These are phyloP conservation scores for Phlogophora meticulosa DNA, from an alignment of 2,888 invertebrate genomes.

Conservation along the genomic window DNA sequence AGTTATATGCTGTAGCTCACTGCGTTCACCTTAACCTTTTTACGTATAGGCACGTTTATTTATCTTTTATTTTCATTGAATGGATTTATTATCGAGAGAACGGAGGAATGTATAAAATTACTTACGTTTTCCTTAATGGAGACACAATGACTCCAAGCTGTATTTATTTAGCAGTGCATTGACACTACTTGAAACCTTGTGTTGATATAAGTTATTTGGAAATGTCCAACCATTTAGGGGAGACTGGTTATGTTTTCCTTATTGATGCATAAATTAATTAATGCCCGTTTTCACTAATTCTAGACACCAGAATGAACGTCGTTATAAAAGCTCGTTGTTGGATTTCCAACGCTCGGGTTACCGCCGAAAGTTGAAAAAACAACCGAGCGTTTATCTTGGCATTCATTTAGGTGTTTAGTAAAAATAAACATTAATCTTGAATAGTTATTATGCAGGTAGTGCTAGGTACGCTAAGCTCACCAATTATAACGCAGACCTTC, in stretches of 20 bases:
- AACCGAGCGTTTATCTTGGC: too few relatives aligned
- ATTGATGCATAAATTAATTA: constrained; percentile 6
- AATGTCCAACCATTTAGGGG: background rate
- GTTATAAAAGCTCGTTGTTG: too few relatives aligned
- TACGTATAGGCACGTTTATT: constrained; percentile 24
- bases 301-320: too few relatives aligned
- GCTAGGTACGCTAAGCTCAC: background rate
- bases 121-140: constrained; percentile 37
- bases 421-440: too few relatives aligned
- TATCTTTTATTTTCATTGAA: constrained; percentile 20
- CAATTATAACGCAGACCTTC: constrained; percentile 1
- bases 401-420: too few relatives aligned
- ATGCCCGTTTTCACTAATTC: too few relatives aligned
- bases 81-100: constrained; percentile 18
- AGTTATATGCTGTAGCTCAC: constrained; percentile 14
- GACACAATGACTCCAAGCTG: constrained; percentile 12
- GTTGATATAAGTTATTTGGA: constrained; percentile 4
- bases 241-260: constrained; percentile 1
- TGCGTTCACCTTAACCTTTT: constrained; percentile 40
- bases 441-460: background rate
- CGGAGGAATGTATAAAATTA: constrained; percentile 15
- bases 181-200: constrained; percentile 36
- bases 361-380: too few relatives aligned
- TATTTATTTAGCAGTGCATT: constrained; percentile 40
- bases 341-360: too few relatives aligned